Evolutionary conservation across 2,888 invertebrate genomes (phyloP).

Genomic region (Hoplodrina ambigua): DNA sequence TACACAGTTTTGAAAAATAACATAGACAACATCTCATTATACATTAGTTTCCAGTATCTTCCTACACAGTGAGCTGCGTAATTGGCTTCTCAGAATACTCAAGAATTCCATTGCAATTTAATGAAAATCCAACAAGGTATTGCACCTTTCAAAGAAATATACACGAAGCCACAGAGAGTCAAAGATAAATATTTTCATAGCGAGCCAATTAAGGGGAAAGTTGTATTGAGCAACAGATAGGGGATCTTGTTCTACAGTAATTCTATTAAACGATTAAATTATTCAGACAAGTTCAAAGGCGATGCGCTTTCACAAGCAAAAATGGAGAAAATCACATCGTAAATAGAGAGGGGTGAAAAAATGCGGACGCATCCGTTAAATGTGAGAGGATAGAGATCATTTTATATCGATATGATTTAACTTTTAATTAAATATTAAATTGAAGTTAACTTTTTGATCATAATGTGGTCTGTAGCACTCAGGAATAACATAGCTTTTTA

Average conservation of each 20-base stretch:
- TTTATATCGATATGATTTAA: slow-evolving; percentile 62
- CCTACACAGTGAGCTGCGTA: not conserved
- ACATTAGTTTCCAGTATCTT: not conserved
- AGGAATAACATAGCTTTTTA: too few relatives aligned
- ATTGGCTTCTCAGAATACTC: slow-evolving; percentile 21
- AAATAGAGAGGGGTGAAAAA: slow-evolving; percentile 81
- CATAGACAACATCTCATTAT: not conserved
- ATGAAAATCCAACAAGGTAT: slow-evolving; percentile 28
- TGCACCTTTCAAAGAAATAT: slow-evolving; percentile 53
- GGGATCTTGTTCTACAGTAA: slow-evolving; percentile 79
- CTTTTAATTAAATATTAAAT: not conserved
- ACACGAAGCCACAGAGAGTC: slow-evolving; percentile 68
- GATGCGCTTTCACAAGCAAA: slow-evolving; percentile 87
- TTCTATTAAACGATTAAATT: slow-evolving; percentile 90
- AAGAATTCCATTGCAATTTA: slow-evolving; percentile 22
- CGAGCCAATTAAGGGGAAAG: slow-evolving; percentile 82
- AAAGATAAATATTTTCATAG: slow-evolving; percentile 81
- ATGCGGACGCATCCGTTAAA: slow-evolving; percentile 77
- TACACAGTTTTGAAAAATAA: not conserved
- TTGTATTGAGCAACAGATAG: slow-evolving; percentile 79
- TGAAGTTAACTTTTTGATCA: too few relatives aligned
- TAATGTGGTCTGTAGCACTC: too few relatives aligned
- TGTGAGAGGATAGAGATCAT: slow-evolving; percentile 62
- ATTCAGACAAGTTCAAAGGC: slow-evolving; percentile 88
- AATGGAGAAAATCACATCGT: slow-evolving; percentile 85